These are phyloP conservation scores for Cheirogaleus medius DNA, from an alignment of 2,113 vertebrate species.

Conservation along the genomic window DNA sequence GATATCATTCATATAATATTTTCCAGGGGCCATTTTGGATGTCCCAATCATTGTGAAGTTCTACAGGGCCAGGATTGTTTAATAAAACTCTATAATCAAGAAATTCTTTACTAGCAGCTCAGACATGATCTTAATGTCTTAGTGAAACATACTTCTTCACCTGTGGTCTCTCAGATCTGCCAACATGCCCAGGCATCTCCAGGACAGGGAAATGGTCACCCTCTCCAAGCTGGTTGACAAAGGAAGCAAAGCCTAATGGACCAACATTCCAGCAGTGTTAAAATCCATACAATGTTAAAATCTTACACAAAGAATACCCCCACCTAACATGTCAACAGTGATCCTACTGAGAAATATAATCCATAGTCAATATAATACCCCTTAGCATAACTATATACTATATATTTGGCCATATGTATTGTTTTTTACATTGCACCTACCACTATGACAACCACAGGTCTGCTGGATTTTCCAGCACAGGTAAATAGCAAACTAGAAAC, in stretches of 20 bases:
- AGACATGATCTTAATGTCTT: background rate
- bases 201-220: background rate
- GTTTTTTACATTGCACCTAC: background rate
- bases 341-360: background rate
- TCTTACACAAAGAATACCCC: background rate
- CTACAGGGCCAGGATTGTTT: background rate
- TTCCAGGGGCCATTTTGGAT: background rate
- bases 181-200: background rate
- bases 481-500: background rate
- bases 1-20: background rate
- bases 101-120: slow-evolving; percentile 64
- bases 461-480: background rate
- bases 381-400: background rate
- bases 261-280: background rate
- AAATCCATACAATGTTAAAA: background rate
- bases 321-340: background rate
- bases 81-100: background rate
- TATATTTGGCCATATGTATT: background rate
- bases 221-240: accelerated
- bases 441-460: background rate
- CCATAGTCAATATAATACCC: background rate
- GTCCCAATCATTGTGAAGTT: background rate
- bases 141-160: background rate
- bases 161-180: too few relatives aligned
- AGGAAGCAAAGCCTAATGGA: background rate